Conservation (phyloP, 2,797 vertebrate species). For the Arctocebus calabarensis region DNA sequence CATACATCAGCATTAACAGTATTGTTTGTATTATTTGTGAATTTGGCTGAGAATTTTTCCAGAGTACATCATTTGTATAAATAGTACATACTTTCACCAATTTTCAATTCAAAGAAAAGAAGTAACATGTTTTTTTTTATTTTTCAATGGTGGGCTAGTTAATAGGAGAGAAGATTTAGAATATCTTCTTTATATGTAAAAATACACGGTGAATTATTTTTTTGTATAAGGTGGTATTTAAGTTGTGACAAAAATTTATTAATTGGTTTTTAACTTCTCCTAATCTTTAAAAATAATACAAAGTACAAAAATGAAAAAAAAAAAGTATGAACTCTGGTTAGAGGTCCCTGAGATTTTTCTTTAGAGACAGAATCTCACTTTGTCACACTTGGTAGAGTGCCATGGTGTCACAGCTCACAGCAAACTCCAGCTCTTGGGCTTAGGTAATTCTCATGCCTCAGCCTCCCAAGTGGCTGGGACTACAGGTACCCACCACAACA, state of each 20-base stretch:
- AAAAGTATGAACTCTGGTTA: not conserved
- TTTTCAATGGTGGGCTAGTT: not conserved
- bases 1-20: not conserved
- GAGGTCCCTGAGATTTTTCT: not conserved
- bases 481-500: too few relatives aligned
- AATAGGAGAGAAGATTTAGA: conserved; percentile 5
- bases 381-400: too few relatives aligned
- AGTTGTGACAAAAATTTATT: not conserved
- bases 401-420: too few relatives aligned
- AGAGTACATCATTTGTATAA: not conserved
- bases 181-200: not conserved
- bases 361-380: too few relatives aligned
- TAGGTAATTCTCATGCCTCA: too few relatives aligned
- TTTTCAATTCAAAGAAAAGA: conserved; percentile 52
- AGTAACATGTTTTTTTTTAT: not conserved
- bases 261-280: conserved; percentile 31
- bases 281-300: conserved; percentile 33
- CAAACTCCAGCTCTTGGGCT: too few relatives aligned
- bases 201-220: not conserved
- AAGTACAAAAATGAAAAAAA: not conserved
- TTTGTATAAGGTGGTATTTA: conserved; percentile 23
- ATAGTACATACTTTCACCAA: not conserved
- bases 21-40: conserved; percentile 56
- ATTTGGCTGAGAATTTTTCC: conserved; percentile 36
- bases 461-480: too few relatives aligned